Conservation (phyloP, 2,797 vertebrate genomes). For the Strix occidentalis region DNA sequence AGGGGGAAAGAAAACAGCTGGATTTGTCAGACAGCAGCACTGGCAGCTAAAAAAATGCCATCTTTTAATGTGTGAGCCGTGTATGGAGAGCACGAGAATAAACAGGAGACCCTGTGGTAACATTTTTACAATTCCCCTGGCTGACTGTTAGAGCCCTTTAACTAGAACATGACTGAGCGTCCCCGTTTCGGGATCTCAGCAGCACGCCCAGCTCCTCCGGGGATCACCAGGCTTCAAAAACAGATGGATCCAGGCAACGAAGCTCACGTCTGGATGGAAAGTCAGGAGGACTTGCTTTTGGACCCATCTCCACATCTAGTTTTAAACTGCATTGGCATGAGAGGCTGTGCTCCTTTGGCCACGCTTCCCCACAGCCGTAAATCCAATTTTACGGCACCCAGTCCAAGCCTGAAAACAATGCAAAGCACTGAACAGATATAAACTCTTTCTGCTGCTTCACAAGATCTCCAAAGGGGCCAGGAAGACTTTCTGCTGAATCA, state of each 20-base stretch:
- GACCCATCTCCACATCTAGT: background rate
- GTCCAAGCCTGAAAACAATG: conserved; percentile 26
- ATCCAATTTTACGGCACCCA: conserved; percentile 39
- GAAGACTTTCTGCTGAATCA: conserved; percentile 65
- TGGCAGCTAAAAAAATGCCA: conserved; percentile 50
- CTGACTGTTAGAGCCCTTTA: conserved; percentile 48
- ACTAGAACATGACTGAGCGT: conserved; percentile 36
- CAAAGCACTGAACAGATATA: conserved; percentile 30
- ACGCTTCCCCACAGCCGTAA: background rate
- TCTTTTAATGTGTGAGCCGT: conserved; percentile 35
- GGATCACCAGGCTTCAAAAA: background rate
- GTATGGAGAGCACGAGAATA: background rate
- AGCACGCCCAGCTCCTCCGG: background rate
- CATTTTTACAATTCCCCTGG: conserved; percentile 55
- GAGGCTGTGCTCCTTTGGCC: conserved; percentile 21
- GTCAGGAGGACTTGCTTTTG: background rate
- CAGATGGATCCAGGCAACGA: conserved; percentile 12
- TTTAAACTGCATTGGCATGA: background rate
- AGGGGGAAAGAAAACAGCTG: conserved; percentile 47
- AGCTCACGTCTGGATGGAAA: background rate
- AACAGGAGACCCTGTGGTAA: conserved; percentile 40
- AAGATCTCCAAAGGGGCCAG: conserved; percentile 48
- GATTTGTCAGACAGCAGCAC: conserved; percentile 15
- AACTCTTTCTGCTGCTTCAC: conserved; percentile 59
- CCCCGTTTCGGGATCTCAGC: background rate